Evolutionary conservation across 2,888 invertebrate species (phyloP).

Genomic region (Trissonchulus sp.): DNA sequence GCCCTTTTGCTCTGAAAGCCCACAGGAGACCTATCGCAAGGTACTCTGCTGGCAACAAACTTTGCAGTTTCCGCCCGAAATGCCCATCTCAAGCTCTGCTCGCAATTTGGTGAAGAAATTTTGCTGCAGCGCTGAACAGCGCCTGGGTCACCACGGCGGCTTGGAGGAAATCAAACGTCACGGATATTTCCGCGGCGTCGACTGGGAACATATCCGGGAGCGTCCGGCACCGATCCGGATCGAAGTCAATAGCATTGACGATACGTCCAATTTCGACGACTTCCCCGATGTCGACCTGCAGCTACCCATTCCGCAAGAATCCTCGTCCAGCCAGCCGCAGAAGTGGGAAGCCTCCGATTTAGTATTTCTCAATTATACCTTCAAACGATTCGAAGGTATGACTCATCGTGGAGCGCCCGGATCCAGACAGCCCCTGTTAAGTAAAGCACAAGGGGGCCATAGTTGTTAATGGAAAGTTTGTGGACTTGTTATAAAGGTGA

Average conservation of each 20-base stretch:
- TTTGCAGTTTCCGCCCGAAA: slow-evolving; percentile 94
- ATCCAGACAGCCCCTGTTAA: slow-evolving; percentile 24
- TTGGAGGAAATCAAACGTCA: slow-evolving; percentile 85
- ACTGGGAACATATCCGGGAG: slow-evolving; percentile 98
- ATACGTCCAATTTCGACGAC: slow-evolving; percentile 99
- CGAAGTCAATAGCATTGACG: slow-evolving; percentile 95
- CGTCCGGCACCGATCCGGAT: slow-evolving; percentile 95
- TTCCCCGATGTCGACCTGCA: slow-evolving; percentile 98
- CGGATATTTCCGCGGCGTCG: slow-evolving; percentile 85
- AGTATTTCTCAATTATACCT: slow-evolving; percentile 99
- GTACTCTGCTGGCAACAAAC: slow-evolving; percentile 99
- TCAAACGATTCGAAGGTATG: slow-evolving; percentile 95
- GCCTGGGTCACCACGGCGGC: slow-evolving; percentile 75
- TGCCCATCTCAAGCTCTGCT: slow-evolving; percentile 96
- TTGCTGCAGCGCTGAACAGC: slow-evolving; percentile 90
- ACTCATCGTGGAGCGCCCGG: slow-evolving; percentile 68
- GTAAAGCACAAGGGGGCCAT: too few relatives aligned
- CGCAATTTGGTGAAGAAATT: slow-evolving; percentile 82
- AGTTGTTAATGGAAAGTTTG: too few relatives aligned
- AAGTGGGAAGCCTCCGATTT: slow-evolving; percentile 64
- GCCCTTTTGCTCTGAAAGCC: slow-evolving; percentile 97
- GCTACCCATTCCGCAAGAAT: slow-evolving; percentile 58
- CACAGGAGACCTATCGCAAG: slow-evolving; percentile 89
- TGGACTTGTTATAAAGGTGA: too few relatives aligned
- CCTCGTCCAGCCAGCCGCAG: slow-evolving; percentile 47